Conservation (phyloP, 2,113 vertebrate species). For the Picathartes gymnocephalus region DNA sequence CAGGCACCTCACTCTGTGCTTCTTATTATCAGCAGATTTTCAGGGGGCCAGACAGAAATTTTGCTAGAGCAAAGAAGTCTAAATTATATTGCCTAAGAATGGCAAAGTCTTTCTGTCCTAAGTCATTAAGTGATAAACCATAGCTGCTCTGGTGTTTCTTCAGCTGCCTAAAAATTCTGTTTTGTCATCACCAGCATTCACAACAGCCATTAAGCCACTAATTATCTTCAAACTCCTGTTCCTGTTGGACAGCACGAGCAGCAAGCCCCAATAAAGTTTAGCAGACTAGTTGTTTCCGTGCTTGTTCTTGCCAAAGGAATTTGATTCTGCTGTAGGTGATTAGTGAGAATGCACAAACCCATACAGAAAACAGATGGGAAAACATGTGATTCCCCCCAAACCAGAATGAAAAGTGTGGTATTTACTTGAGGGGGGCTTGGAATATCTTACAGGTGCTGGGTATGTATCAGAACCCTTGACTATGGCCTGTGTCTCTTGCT, state of each 20-base stretch:
- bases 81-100: neutral
- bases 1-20: neutral
- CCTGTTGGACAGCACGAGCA: neutral
- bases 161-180: neutral
- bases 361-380: neutral
- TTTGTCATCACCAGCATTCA: neutral
- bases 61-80: neutral
- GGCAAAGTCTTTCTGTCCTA: neutral
- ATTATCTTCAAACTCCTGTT: neutral
- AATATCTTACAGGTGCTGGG: neutral
- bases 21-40: neutral
- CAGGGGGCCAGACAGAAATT: neutral
- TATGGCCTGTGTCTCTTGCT: neutral
- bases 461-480: neutral
- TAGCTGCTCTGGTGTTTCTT: neutral
- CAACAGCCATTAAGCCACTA: neutral
- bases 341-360: neutral
- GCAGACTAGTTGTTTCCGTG: neutral
- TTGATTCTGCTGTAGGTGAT: neutral
- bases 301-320: neutral
- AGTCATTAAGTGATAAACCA: neutral
- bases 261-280: neutral
- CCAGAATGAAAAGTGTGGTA: neutral
- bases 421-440: neutral
- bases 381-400: neutral